Percentiles rank a stretch among this genome's conserved stretches.
Conservation (phyloP, 2,113 vertebrate species). For the Zapus hudsonius region DNA sequence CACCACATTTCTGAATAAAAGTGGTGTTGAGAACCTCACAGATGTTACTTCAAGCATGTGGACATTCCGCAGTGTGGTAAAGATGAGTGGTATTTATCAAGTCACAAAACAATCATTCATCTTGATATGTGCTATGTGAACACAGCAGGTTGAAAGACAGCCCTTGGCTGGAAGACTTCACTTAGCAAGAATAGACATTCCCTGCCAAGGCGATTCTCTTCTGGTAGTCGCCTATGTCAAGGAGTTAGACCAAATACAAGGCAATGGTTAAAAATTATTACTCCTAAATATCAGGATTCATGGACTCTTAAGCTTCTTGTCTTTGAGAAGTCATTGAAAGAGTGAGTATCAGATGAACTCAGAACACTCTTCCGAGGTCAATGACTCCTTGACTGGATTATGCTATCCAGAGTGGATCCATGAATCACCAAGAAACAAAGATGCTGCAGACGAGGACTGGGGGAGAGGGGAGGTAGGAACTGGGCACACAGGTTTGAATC, state of each 20-base stretch:
- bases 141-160: background rate
- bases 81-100: background rate
- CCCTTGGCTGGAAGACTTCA: background rate
- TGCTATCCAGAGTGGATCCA: background rate
- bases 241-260: background rate
- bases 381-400: background rate
- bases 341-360: background rate
- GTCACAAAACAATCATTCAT: background rate
- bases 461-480: too few relatives aligned
- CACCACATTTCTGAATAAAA: slow-evolving; percentile 46
- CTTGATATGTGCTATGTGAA: background rate
- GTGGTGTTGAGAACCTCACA: background rate
- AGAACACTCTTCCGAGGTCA: background rate
- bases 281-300: background rate
- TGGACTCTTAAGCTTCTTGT: background rate
- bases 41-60: background rate
- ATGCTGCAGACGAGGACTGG: background rate
- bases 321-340: background rate
- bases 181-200: background rate
- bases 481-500: background rate
- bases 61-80: background rate
- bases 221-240: background rate
- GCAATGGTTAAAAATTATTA: background rate
- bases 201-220: background rate
- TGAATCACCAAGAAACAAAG: background rate